phyloP scores from a whole-genome alignment of 2,113 vertebrate species.

The Drymodes brunneopygia region DNA sequence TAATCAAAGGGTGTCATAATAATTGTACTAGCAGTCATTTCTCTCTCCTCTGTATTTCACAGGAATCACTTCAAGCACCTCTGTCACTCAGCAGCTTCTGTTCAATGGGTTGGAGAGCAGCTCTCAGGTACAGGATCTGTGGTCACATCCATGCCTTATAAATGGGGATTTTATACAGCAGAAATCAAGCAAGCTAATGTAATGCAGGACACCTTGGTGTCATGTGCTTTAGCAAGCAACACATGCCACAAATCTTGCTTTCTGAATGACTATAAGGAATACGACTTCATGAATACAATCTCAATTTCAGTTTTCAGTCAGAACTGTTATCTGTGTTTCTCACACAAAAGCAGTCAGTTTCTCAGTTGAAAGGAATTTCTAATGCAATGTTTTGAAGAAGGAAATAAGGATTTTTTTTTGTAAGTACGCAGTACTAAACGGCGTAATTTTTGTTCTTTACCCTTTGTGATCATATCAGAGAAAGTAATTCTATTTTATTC shows the following conservation, averaged over 20 bases:
- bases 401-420: not conserved
- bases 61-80: not conserved
- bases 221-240: not conserved
- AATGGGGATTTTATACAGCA: not conserved
- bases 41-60: not conserved
- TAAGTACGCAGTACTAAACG: not conserved
- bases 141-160: accelerated
- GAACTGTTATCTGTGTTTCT: not conserved
- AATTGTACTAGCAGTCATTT: not conserved
- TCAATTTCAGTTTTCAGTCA: not conserved
- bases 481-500: not conserved
- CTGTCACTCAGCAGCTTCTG: not conserved
- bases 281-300: not conserved
- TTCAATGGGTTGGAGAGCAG: not conserved
- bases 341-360: not conserved
- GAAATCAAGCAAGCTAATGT: not conserved
- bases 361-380: not conserved
- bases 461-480: not conserved
- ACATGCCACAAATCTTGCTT: not conserved
- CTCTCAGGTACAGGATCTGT: not conserved
- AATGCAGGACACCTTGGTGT: not conserved
- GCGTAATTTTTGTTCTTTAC: not conserved
- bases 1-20: not conserved
- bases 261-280: not conserved
- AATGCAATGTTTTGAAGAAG: not conserved